Evolutionary conservation across 1,140 invertebrate genomes (phyloP), one percentile per base, ranked within the genome.

Genomic region (Teleogryllus occipitalis): DNA sequence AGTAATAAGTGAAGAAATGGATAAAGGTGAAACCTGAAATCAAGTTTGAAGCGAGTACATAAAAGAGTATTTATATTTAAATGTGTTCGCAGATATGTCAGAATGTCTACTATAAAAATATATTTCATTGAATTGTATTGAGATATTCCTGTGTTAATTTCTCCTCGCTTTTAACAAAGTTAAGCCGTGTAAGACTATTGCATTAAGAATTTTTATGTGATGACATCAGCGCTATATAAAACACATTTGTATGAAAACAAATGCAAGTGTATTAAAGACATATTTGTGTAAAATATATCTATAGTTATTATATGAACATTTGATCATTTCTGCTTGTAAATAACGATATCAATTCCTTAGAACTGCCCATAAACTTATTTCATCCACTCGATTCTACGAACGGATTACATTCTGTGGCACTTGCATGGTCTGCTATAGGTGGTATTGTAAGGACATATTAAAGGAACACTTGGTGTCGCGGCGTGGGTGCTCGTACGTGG

Each of bases 241-340:
- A 65, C 54, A 65, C 54, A 65, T 65, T 65, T 65, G 54, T 65
- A 65, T 65, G 18, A 65, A 65, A 65, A 65, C 54, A 65, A 65
- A 65, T 65, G 54, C 18, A 14, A 14, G 54, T 18, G 18, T 65
- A 65, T 10, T 65, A 65, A 65, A 65, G 54, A 65, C 54, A 10
- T 65, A 14, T 65, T 65, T 65, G 54, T 39, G 54, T 65, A 65
- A 65, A 65, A 65, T 65, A 65, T 65, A 14, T 65, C 54, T 65
- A 65, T 65, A 65, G 10, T 65, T 65, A 65, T 65, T 65, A 65
- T 18, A 65, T 14, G 54, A 65, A 65, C 54, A 65, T 65, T 65
- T 65, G 10, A 65, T 65, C 54, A 39, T 39, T 39, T 39, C 27
- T 39, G 27, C 27, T 65, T 65, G 54, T 65, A 65, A 14, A 65